Conservation (phyloP, 2,888 invertebrate species). For the Lampropteryx suffumata region DNA sequence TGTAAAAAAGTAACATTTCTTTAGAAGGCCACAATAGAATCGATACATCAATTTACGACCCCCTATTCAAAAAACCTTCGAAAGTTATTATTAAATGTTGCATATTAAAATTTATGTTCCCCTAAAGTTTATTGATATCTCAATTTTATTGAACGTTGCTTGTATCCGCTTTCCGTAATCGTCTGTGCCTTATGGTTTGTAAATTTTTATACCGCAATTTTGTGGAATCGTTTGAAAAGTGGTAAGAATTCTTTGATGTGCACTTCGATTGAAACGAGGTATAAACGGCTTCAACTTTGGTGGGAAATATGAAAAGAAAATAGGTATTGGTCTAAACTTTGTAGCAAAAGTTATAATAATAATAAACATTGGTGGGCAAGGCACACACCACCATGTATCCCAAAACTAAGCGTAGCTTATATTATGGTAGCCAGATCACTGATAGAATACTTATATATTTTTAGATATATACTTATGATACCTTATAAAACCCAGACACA, state of each 20-base stretch:
- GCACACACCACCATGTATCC: no score
- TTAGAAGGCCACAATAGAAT: slow-evolving; percentile 22
- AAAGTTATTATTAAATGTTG: slow-evolving; percentile 75
- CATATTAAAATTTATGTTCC: slow-evolving; percentile 70
- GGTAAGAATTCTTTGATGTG: slow-evolving; percentile 11
- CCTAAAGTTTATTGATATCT: slow-evolving; percentile 47
- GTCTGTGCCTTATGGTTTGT: slow-evolving; percentile 54
- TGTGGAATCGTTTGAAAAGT: slow-evolving; percentile 55
- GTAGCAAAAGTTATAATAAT: no score
- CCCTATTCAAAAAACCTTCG: slow-evolving; percentile 49
- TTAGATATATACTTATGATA: no score
- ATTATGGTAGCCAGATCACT: no score
- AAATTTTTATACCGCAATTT: slow-evolving; percentile 43
- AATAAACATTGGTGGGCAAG: no score
- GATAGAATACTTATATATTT: no score
- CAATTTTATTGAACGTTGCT: slow-evolving; percentile 54
- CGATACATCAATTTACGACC: slow-evolving; percentile 38
- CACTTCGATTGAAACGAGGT: slow-evolving; percentile 3
- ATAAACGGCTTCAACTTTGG: background rate
- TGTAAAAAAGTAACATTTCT: no score
- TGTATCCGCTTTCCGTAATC: slow-evolving; percentile 42
- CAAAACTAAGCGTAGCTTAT: no score
- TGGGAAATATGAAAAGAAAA: no score
- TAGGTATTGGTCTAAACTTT: no score
- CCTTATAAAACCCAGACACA: no score